Percentiles rank a stretch among this genome's conserved stretches.
Conservation (phyloP, 1,140 invertebrate species). For the Luehdorfia chinensis region DNA sequence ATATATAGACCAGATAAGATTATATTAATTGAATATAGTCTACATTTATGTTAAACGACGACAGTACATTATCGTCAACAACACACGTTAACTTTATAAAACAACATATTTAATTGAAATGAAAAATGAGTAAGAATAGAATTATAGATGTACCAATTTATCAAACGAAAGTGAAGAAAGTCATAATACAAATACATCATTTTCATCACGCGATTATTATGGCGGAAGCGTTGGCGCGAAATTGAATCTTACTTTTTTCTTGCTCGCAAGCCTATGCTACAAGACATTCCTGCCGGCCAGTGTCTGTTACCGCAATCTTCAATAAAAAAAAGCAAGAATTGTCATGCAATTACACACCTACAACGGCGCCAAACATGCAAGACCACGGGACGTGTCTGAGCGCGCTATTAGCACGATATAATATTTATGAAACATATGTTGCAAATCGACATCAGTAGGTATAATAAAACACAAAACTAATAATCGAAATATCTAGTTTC, state of each 20-base stretch:
- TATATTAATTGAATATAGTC: constrained; percentile 2
- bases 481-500: no score
- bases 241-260: constrained; percentile 69
- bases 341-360: constrained; percentile 38
- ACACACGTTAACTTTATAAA: no score
- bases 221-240: constrained; percentile 59
- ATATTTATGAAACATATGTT: constrained; percentile 7
- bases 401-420: neutral
- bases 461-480: no score
- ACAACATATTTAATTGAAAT: neutral
- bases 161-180: constrained; percentile 68
- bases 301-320: constrained; percentile 58
- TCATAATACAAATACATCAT: constrained; percentile 64
- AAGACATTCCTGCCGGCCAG: constrained; percentile 57
- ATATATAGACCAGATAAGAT: constrained; percentile 2
- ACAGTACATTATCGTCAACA: no score
- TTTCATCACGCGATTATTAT: constrained; percentile 66
- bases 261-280: constrained; percentile 32
- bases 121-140: constrained; percentile 30
- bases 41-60: constrained; percentile 5
- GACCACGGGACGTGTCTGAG: constrained; percentile 21
- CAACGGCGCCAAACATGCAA: constrained; percentile 35
- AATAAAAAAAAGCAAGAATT: constrained; percentile 38
- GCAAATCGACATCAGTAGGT: no score
- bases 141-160: constrained; percentile 30